A percentile compares a stretch with the other conserved stretches of the same genome.
phyloP scores from a whole-genome alignment of 2,113 vertebrate species.

The Dicaeum eximium region DNA sequence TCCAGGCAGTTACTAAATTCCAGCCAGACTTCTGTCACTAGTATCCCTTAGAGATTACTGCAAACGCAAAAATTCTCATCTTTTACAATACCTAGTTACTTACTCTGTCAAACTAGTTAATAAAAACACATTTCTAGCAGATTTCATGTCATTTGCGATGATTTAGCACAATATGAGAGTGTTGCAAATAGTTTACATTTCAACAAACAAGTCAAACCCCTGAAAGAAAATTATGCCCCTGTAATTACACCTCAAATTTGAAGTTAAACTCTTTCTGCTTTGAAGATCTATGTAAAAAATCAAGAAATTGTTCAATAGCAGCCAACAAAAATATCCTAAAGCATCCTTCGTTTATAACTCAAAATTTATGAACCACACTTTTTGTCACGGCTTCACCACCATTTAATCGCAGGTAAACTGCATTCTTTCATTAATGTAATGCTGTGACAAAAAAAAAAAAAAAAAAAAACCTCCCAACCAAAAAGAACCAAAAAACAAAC shows the following conservation, averaged over 20 bases:
- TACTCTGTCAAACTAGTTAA: neutral
- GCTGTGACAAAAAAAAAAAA: neutral
- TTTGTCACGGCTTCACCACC: neutral
- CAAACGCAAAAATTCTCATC: neutral
- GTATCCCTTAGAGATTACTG: neutral
- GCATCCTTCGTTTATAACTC: neutral
- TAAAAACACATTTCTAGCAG: neutral
- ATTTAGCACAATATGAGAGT: neutral
- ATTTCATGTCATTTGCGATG: neutral
- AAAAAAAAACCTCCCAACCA: neutral
- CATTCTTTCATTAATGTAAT: neutral
- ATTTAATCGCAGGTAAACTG: neutral
- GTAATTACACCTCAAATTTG: neutral
- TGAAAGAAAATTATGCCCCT: neutral
- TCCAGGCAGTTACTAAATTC: neutral
- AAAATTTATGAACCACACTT: neutral
- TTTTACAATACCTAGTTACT: neutral
- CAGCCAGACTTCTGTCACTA: neutral
- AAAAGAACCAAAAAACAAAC: neutral
- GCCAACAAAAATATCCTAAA: neutral
- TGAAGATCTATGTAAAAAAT: neutral
- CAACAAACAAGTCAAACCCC: neutral
- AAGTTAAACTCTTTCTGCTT: neutral
- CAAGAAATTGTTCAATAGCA: neutral
- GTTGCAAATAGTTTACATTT: neutral